Evolutionary conservation across 92 coral and sea anemone species (phyloP).

Genomic region (Ricordea florida): DNA sequence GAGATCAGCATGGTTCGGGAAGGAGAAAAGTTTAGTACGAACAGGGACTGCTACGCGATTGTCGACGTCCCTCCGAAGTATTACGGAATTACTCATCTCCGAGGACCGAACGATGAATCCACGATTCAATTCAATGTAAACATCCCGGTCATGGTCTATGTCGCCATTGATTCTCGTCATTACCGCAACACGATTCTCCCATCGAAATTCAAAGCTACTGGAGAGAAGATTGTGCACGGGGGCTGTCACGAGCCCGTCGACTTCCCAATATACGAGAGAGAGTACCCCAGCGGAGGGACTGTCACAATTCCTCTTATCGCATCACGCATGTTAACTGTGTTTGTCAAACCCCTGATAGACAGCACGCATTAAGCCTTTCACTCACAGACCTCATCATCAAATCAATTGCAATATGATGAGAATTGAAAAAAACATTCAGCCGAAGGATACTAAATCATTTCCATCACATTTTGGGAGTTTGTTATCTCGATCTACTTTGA

Average conservation of each 20-base stretch:
- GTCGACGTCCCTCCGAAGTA: slow-evolving; percentile 82
- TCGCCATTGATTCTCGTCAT: slow-evolving; percentile 61
- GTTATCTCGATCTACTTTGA: too few species aligned
- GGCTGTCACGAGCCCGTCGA: slow-evolving; percentile 81
- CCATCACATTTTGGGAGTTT: too few species aligned
- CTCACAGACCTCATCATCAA: too few species aligned
- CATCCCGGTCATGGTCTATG: slow-evolving; percentile 62
- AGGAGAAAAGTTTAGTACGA: slow-evolving; percentile 91
- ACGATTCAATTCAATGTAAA: slow-evolving; percentile 51
- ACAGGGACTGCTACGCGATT: slow-evolving; percentile 79
- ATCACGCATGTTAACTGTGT: slow-evolving; percentile 82
- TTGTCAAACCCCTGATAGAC: slow-evolving; percentile 73
- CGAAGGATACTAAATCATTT: too few species aligned
- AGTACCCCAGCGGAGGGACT: slow-evolving; percentile 57
- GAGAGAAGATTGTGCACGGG: slow-evolving; percentile 86
- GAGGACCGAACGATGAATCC: slow-evolving; percentile 51
- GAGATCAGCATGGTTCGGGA: slow-evolving; percentile 84
- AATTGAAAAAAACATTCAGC: too few species aligned
- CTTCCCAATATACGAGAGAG: slow-evolving; percentile 69
- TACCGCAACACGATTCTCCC: slow-evolving; percentile 37
- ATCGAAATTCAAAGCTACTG: slow-evolving; percentile 51
- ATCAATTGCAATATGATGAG: too few species aligned
- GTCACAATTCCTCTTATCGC: slow-evolving; percentile 49
- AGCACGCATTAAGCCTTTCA: too few species aligned
- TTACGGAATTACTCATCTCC: slow-evolving; percentile 90